phyloP scores from a whole-genome alignment of 1,140 invertebrate genomes.

The Caenorhabditis briggsae region DNA sequence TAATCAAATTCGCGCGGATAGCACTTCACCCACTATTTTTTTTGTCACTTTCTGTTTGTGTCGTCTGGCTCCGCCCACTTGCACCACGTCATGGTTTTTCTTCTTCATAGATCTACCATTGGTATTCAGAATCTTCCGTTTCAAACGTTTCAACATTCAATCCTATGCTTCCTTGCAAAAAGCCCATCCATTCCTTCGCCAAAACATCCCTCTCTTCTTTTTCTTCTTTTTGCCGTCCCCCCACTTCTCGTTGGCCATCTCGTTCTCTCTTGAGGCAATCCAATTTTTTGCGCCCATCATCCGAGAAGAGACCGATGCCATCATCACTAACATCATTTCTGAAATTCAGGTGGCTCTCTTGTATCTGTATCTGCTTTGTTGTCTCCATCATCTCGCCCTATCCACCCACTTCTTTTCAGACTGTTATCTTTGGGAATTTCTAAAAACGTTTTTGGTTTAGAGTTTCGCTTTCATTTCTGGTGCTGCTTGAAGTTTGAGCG shows the following conservation, averaged over 20 bases:
- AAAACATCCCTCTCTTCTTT: slow-evolving; percentile 32
- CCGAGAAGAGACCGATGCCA: background rate
- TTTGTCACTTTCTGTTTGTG: slow-evolving; percentile 38
- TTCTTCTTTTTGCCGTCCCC: slow-evolving; percentile 42
- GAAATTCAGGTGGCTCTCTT: slow-evolving; percentile 42
- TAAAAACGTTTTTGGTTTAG: background rate
- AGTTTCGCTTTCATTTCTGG: no score
- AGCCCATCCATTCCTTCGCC: slow-evolving; percentile 40
- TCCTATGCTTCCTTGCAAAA: background rate
- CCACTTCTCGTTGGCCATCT: slow-evolving; percentile 52
- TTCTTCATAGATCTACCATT: background rate
- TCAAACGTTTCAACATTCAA: slow-evolving; percentile 29
- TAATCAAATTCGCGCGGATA: slow-evolving; percentile 39
- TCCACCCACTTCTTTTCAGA: background rate
- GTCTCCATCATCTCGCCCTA: background rate
- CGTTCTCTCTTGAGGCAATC: slow-evolving; percentile 53
- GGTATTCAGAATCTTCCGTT: background rate
- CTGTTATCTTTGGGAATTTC: background rate
- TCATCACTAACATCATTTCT: slow-evolving; percentile 34
- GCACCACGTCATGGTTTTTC: background rate
- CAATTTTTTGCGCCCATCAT: slow-evolving; percentile 47
- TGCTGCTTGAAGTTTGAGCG: no score
- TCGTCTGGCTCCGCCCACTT: slow-evolving; percentile 31
- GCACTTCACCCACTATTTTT: slow-evolving; percentile 39
- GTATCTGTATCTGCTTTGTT: slow-evolving; percentile 6